These are phyloP conservation scores for Ophioninae sp. DNA, from an alignment of 2,888 invertebrate species.

Conservation along the genomic window DNA sequence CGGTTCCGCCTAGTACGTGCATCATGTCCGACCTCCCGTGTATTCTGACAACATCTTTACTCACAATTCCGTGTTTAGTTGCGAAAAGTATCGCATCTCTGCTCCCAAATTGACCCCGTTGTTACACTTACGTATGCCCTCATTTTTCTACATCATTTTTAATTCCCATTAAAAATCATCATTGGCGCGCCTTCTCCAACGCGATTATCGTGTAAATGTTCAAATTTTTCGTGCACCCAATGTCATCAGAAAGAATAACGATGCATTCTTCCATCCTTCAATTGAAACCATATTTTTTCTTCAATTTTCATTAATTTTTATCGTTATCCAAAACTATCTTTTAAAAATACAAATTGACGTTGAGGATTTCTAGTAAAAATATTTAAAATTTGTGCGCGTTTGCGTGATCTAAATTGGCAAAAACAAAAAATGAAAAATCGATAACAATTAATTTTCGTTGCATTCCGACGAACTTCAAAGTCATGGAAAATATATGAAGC, in stretches of 20 bases:
- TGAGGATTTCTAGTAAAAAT: no score
- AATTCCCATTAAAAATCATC: neutral
- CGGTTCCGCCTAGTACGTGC: neutral
- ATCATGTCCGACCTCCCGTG: constrained; percentile 1
- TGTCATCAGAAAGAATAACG: neutral
- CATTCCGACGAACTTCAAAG: no score
- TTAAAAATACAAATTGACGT: no score
- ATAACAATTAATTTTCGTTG: no score
- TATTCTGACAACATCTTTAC: neutral
- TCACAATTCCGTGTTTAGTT: constrained; percentile 17
- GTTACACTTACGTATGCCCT: neutral
- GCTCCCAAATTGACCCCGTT: constrained; percentile 7
- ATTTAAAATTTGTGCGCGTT: no score
- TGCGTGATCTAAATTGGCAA: neutral
- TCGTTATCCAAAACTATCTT: no score
- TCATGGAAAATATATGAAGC: neutral
- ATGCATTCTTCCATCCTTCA: no score
- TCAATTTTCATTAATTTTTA: no score
- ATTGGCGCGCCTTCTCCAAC: neutral
- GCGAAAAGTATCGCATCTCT: constrained; percentile 19
- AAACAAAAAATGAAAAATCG: neutral
- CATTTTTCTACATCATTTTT: neutral
- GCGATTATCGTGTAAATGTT: neutral
- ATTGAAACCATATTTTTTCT: no score
- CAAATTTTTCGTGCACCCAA: neutral